Conservation (phyloP, 2,113 vertebrate species). For the Peromyscus maniculatus region DNA sequence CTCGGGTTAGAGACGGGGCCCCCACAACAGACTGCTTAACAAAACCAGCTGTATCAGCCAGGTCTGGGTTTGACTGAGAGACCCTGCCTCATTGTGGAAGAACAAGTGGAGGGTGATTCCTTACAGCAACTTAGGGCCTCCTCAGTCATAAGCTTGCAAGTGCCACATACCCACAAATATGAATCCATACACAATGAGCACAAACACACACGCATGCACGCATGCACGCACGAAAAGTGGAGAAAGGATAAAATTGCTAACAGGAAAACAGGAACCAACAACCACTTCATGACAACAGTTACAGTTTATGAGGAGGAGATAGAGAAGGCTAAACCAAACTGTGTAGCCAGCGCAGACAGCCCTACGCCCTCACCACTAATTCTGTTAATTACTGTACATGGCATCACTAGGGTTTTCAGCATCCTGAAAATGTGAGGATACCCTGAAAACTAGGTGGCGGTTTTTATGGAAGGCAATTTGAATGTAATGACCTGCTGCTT, state of each 20-base stretch:
- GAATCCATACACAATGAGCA: background rate
- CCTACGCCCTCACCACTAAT: background rate
- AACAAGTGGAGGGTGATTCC: background rate
- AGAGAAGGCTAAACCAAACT: constrained; percentile 22
- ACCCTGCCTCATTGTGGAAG: background rate
- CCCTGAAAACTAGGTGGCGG: background rate
- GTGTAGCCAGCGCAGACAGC: background rate
- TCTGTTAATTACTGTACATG: background rate
- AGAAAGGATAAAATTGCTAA: too few relatives aligned
- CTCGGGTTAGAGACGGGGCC: background rate
- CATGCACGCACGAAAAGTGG: background rate
- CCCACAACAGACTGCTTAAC: background rate
- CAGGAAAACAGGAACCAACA: background rate
- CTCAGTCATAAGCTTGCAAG: background rate
- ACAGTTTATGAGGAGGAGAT: background rate
- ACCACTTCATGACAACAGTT: background rate
- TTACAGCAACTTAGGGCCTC: background rate
- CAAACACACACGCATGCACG: background rate
- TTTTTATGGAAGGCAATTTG: background rate
- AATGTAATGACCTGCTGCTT: background rate
- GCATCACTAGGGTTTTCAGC: background rate
- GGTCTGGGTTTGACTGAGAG: background rate
- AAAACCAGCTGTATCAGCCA: background rate
- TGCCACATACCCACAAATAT: background rate
- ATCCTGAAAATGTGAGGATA: background rate